Evolutionary conservation across 2,888 invertebrate species (phyloP).

Genomic region (Hesperia comma): DNA sequence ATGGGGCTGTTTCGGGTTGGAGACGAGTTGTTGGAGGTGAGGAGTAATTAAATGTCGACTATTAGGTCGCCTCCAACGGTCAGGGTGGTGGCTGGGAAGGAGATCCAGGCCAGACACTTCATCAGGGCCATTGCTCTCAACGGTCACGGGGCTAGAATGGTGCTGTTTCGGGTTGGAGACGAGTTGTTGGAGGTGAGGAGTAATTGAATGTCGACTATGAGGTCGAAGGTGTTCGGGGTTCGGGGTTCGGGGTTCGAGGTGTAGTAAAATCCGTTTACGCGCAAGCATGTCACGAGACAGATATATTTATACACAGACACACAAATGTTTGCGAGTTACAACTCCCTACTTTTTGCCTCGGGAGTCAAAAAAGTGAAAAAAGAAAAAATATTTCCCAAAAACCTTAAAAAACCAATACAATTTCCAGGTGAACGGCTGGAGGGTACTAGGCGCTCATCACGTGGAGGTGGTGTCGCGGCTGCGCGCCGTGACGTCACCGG

Average conservation of each 20-base stretch:
- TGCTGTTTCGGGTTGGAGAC: slow-evolving; percentile 91
- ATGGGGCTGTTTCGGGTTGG: slow-evolving; percentile 91
- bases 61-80: too few species aligned
- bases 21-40: slow-evolving; percentile 87
- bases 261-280: too few species aligned
- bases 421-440: slow-evolving; percentile 92
- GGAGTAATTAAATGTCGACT: too few species aligned
- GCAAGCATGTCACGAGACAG: too few species aligned
- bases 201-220: too few species aligned
- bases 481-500: slow-evolving; percentile 91
- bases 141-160: slow-evolving; percentile 93
- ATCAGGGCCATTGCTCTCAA: slow-evolving; percentile 94
- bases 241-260: too few species aligned
- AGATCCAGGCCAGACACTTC: slow-evolving; percentile 95
- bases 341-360: too few species aligned
- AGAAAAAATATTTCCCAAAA: too few species aligned
- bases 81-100: slow-evolving; percentile 92
- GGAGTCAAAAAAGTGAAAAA: too few species aligned
- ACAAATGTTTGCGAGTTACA: too few species aligned
- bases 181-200: slow-evolving; percentile 81
- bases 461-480: slow-evolving; percentile 94
- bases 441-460: slow-evolving; percentile 94
- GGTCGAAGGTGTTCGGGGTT: too few species aligned
- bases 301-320: too few species aligned
- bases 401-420: not conserved